Conservation (phyloP, 1,140 invertebrate genomes). For the Homarus americanus region DNA sequence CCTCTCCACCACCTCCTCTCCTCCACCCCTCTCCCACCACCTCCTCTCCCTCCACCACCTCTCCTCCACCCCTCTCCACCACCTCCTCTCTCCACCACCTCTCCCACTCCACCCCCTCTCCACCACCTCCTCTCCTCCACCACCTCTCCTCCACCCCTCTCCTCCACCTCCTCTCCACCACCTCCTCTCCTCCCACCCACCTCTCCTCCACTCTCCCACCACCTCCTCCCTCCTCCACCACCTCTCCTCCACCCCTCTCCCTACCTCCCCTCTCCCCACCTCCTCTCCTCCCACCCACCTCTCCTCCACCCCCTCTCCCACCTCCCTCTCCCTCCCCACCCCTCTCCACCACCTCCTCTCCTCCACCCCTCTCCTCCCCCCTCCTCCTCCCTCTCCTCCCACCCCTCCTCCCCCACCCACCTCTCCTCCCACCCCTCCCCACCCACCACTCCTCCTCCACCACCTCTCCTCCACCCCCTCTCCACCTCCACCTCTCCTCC, state of each 20-base stretch:
- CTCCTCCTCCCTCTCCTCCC: not conserved
- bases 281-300: not conserved
- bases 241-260: not conserved
- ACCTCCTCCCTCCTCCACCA: not conserved
- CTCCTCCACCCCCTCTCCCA: not conserved
- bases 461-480: not conserved
- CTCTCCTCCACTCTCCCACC: too few species aligned
- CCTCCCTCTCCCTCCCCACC: not conserved
- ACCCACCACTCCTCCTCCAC: not conserved
- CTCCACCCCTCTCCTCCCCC: not conserved
- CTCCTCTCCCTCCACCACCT: too few species aligned
- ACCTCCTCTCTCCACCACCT: too few species aligned
- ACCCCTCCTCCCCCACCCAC: constrained; percentile 11
- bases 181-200: too few species aligned
- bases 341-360: not conserved
- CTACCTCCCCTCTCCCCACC: not conserved
- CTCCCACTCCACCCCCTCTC: too few species aligned
- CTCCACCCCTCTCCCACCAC: too few species aligned
- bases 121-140: not conserved
- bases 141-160: too few species aligned
- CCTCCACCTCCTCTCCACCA: too few species aligned
- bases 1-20: too few species aligned
- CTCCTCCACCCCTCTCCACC: too few species aligned
- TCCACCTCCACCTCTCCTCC: constrained; percentile 4
- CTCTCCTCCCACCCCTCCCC: not conserved